Conservation (phyloP, 2,888 invertebrate species). For the Drosophila nigritarsus region DNA sequence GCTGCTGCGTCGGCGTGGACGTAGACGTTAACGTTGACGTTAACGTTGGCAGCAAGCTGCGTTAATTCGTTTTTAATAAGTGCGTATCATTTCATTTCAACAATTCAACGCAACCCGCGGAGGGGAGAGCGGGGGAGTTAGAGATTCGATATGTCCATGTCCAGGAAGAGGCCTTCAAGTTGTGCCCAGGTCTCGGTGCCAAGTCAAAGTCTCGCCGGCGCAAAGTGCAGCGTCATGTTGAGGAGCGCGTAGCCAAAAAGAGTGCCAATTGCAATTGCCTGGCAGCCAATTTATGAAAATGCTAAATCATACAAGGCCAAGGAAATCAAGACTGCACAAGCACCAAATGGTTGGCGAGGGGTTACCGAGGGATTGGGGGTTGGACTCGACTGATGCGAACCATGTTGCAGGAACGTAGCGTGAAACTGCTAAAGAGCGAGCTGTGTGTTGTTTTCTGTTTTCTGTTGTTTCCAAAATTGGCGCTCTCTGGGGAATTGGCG, state of each 20-base stretch:
- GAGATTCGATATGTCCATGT: constrained; percentile 17
- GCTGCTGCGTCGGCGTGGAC: constrained; percentile 33
- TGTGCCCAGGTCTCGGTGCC: constrained; percentile 23
- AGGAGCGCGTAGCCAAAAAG: constrained; percentile 55
- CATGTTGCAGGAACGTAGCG: constrained; percentile 47
- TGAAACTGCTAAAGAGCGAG: constrained; percentile 68
- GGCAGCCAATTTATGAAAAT: constrained; percentile 82
- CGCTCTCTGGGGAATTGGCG: constrained; percentile 64
- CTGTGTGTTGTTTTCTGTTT: constrained; percentile 23
- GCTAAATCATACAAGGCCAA: constrained; percentile 78
- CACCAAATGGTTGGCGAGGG: constrained; percentile 5
- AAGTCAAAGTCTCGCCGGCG: constrained; percentile 50
- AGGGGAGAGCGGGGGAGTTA: background rate
- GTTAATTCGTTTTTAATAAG: constrained; percentile 82
- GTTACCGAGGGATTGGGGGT: background rate
- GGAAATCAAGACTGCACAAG: constrained; percentile 77
- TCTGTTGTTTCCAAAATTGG: constrained; percentile 56
- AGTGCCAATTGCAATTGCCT: constrained; percentile 82
- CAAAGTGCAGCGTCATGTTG: constrained; percentile 70
- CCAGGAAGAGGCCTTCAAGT: constrained; percentile 15
- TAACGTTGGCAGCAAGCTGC: constrained; percentile 64
- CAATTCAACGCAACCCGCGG: constrained; percentile 62
- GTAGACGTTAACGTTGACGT: background rate
- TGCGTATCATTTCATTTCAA: constrained; percentile 82
- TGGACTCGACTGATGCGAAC: constrained; percentile 3